These are phyloP conservation scores for Hypselothyrea guttata DNA, from an alignment of 2,888 invertebrate genomes.

Conservation along the genomic window DNA sequence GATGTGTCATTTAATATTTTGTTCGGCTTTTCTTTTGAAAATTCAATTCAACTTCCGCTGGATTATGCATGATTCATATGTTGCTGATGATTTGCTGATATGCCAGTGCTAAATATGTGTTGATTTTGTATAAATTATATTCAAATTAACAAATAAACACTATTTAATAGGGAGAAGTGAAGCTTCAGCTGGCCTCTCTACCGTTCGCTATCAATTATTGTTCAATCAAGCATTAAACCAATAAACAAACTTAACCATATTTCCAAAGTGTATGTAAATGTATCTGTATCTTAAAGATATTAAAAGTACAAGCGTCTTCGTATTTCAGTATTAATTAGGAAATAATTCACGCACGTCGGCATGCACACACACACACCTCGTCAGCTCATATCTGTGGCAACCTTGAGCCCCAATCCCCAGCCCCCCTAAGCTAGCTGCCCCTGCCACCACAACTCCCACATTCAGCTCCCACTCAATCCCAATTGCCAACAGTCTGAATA, in stretches of 20 bases:
- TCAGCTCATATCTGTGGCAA: slow-evolving; percentile 29
- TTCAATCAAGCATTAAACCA: not conserved
- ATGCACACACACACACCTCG: slow-evolving; percentile 30
- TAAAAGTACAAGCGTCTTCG: slow-evolving; percentile 76
- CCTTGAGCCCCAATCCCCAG: slow-evolving; percentile 9
- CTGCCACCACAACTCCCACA: not conserved
- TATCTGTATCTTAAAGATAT: slow-evolving; percentile 66
- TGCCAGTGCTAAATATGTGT: slow-evolving; percentile 42
- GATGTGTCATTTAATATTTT: slow-evolving; percentile 4
- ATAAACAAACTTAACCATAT: slow-evolving; percentile 19
- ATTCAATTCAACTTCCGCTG: not conserved
- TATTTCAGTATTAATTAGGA: slow-evolving; percentile 73
- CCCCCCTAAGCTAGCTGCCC: not conserved
- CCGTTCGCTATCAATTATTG: not conserved
- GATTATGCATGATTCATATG: slow-evolving; percentile 29
- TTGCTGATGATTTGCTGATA: slow-evolving; percentile 37
- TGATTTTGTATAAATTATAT: slow-evolving; percentile 6
- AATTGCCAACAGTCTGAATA: slow-evolving; percentile 10
- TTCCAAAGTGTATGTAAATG: slow-evolving; percentile 11
- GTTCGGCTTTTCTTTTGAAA: slow-evolving; percentile 2
- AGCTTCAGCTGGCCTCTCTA: too few relatives aligned
- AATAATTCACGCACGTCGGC: slow-evolving; percentile 65
- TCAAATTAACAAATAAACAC: not conserved
- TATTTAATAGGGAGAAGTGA: too few relatives aligned
- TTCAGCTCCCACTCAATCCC: not conserved